Conservation (phyloP, 1,140 invertebrate genomes). For the Drosophila serrata region DNA sequence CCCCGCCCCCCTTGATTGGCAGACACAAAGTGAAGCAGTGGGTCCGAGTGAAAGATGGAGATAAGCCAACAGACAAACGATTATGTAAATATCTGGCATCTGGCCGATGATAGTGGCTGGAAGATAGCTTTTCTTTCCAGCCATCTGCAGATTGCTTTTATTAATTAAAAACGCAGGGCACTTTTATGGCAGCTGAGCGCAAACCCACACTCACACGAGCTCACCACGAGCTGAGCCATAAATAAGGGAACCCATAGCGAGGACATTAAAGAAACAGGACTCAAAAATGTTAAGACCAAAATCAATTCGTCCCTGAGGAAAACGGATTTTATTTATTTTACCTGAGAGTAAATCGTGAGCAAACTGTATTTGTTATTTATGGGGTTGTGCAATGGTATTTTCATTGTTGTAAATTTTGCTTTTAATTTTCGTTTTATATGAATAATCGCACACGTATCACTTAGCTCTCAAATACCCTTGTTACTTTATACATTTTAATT, state of each 20-base stretch:
- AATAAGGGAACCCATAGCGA: neutral
- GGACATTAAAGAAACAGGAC: neutral
- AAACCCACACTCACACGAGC: neutral
- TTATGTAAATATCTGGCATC: conserved; percentile 62
- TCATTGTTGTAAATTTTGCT: conserved; percentile 13
- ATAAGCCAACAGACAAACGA: conserved; percentile 65
- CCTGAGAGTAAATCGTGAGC: neutral
- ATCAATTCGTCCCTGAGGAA: conserved; percentile 1
- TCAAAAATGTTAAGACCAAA: conserved; percentile 10
- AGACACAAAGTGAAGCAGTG: conserved; percentile 53
- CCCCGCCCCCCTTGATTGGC: conserved; percentile 39
- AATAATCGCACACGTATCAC: conserved; percentile 34
- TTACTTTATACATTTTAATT: conserved; percentile 56
- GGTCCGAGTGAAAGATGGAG: conserved; percentile 31
- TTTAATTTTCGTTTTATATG: conserved; percentile 41
- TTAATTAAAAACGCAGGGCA: conserved; percentile 60
- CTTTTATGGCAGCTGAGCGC: conserved; percentile 23
- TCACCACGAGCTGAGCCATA: neutral
- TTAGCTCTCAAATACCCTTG: conserved; percentile 39
- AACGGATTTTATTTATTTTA: neutral
- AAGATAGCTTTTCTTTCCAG: conserved; percentile 19
- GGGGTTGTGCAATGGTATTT: conserved; percentile 18
- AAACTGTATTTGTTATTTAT: conserved; percentile 2
- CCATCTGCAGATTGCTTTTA: conserved; percentile 55
- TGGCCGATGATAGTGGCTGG: conserved; percentile 29